Conservation (phyloP, 2,113 vertebrate species). For the Ailurus styani region DNA sequence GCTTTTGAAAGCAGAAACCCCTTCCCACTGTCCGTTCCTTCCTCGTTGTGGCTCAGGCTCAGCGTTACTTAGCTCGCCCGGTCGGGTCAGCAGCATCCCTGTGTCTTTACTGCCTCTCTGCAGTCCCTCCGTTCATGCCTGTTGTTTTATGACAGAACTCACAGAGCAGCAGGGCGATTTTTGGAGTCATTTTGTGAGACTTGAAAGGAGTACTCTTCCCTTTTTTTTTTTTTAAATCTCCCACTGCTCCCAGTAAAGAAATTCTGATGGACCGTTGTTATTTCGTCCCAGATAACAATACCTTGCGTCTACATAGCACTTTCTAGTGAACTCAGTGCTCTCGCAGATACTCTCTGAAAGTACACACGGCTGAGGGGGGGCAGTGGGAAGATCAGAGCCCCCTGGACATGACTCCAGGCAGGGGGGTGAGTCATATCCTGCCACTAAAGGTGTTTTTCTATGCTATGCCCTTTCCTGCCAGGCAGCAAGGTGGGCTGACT, state of each 20-base stretch:
- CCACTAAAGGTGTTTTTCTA: constrained; percentile 78
- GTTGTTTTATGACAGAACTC: constrained; percentile 30
- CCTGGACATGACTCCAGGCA: constrained; percentile 54
- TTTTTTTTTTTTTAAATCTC: not conserved
- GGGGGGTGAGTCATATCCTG: constrained; percentile 55
- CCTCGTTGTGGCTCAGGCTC: not conserved
- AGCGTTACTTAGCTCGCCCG: not conserved
- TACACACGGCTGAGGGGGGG: constrained; percentile 55
- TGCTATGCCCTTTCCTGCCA: constrained; percentile 80
- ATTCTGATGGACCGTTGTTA: not conserved
- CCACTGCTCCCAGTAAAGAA: constrained; percentile 59
- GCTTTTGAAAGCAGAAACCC: constrained; percentile 38
- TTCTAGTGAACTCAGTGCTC: constrained; percentile 6
- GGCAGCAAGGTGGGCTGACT: constrained; percentile 79
- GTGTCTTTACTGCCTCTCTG: constrained; percentile 36
- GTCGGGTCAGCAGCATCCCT: not conserved
- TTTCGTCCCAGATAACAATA: not conserved
- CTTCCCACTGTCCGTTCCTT: constrained; percentile 33
- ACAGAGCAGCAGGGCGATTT: not conserved
- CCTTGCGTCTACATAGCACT: constrained; percentile 21
- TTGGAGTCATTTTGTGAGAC: constrained; percentile 40
- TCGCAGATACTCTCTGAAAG: not conserved
- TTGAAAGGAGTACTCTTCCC: constrained; percentile 31
- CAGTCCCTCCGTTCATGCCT: constrained; percentile 36
- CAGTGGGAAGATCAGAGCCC: constrained; percentile 63